Evolutionary conservation across 2,797 vertebrate genomes (phyloP).

Genomic region (Thaleichthys pacificus): DNA sequence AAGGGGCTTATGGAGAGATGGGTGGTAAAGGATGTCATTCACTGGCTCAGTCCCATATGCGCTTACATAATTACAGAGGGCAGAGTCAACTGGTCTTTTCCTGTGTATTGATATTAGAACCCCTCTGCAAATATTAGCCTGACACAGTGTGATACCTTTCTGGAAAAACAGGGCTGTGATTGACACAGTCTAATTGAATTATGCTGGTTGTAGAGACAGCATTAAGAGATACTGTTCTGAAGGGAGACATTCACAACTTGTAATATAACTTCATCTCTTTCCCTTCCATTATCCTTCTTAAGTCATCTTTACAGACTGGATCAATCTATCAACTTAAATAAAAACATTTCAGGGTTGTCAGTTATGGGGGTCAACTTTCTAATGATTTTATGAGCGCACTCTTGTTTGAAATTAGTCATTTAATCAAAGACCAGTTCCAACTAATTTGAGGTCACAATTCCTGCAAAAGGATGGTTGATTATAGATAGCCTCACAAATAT

Average conservation of each 20-base stretch:
- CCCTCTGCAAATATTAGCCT: conserved; percentile 70
- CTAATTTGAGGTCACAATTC: conserved; percentile 37
- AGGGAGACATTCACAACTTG: conserved; percentile 43
- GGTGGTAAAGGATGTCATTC: conserved; percentile 72
- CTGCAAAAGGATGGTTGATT: conserved; percentile 32
- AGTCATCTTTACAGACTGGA: conserved; percentile 42
- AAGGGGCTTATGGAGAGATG: conserved; percentile 46
- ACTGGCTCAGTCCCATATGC: conserved; percentile 53
- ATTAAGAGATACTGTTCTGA: conserved; percentile 60
- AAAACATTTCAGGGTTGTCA: conserved; percentile 41
- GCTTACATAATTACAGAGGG: conserved; percentile 65
- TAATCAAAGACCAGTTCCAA: conserved; percentile 10
- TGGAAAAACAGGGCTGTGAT: conserved; percentile 52
- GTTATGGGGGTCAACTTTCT: conserved; percentile 23
- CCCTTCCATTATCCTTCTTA: conserved; percentile 53
- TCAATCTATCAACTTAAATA: conserved; percentile 49
- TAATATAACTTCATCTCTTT: conserved; percentile 38
- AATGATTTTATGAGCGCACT: conserved; percentile 26
- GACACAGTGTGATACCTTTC: conserved; percentile 61
- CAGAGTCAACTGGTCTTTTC: conserved; percentile 48
- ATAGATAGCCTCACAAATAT: conserved; percentile 29
- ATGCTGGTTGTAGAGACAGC: conserved; percentile 57
- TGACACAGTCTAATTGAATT: conserved; percentile 71
- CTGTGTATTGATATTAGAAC: conserved; percentile 68
- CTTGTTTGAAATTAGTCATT: neutral